These are phyloP conservation scores for Podilymbus podiceps DNA, from an alignment of 2,113 vertebrate species.

Conservation along the genomic window DNA sequence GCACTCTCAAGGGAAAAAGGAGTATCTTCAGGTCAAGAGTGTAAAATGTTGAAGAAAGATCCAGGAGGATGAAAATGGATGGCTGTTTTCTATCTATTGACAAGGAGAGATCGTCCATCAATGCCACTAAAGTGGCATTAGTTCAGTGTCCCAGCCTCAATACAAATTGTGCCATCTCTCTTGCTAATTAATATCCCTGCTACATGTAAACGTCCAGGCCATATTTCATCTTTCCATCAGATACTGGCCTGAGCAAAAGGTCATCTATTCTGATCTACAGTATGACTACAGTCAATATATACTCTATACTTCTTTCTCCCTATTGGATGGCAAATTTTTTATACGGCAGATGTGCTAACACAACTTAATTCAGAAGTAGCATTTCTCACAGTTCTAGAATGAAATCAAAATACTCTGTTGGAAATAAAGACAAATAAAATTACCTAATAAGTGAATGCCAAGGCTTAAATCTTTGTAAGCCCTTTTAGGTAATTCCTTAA, in stretches of 20 bases:
- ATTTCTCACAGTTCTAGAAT: background rate
- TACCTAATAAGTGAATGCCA: background rate
- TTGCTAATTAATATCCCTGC: background rate
- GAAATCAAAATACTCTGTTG: background rate
- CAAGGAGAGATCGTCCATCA: background rate
- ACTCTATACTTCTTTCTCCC: background rate
- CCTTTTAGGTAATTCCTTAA: constrained; percentile 47
- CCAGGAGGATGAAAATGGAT: background rate
- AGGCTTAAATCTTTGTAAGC: background rate
- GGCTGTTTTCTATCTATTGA: constrained; percentile 3
- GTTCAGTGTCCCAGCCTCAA: background rate
- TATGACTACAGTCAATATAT: background rate
- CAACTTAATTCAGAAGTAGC: background rate
- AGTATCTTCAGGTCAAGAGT: background rate
- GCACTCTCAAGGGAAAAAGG: background rate
- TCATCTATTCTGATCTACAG: background rate
- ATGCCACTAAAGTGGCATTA: background rate
- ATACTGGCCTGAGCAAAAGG: background rate
- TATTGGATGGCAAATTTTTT: background rate
- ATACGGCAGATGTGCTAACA: background rate
- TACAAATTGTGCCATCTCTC: background rate
- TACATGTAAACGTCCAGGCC: background rate
- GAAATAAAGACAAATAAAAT: constrained; percentile 21
- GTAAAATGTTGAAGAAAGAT: background rate
- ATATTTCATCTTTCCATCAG: background rate